Base-by-base conservation (phyloP, 2,113 vertebrate genomes). In the Potamarius usumacintae region DNA sequence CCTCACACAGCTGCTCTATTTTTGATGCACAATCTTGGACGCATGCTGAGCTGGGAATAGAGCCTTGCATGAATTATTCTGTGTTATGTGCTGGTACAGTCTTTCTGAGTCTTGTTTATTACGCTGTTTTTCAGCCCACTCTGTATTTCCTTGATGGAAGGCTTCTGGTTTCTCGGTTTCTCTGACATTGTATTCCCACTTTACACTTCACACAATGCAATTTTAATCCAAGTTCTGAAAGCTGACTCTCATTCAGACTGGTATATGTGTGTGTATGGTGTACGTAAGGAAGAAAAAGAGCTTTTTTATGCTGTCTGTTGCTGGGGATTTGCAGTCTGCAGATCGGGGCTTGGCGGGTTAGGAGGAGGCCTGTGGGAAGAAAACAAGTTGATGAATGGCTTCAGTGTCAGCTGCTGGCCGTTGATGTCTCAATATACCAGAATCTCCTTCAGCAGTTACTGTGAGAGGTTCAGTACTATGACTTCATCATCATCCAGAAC, bases 21-120 rank as follows among this genome's bases (percentile, higher is more conserved):
- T 77, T 82, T 63, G 91, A 88, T 84, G 85, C 86, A 82, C 76
- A 57, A 53, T 88, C 84, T 88, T 62, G 88, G 90, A 90, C 90
- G 88, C 89, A 82, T 81, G 87, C 91, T 90, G 89, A 90, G 91
- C 88, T 84, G 89, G 90, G 90, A 92, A 90, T 91, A 89, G 86
- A 89, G 91, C 87, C 86, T 90, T 83, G 92, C 89, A 93, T 94
- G 92, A 93, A 95, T 94, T 91, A 94, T 94, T 93, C 93, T 91
- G 86, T 91, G 92, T 93, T 65, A 93, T 92, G 89, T 91, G 69
- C 85, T 72, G 0, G 88, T 92, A 90, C 89, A 88, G 67, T 85
- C 74, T 27, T 27, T 80, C 90, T 88, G 90, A 89, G 90, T 87
- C 86, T 89, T 77, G 14, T 52, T 9, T 90, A 86, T 89, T 82